phyloP scores from a whole-genome alignment of 2,888 invertebrate species.

The Drosophila conformis region DNA sequence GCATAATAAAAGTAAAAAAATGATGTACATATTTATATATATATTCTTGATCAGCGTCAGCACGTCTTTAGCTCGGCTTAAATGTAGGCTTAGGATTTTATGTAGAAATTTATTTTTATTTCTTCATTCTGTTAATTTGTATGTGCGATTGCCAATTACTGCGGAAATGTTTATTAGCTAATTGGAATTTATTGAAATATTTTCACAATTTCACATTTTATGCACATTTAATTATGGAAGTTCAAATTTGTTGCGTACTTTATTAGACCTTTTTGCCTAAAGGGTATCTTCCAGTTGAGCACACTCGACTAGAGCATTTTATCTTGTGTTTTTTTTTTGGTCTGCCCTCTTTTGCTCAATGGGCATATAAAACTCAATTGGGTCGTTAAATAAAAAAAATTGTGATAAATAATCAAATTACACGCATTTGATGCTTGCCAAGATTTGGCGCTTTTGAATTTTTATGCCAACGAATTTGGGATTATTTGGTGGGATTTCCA shows the following conservation, averaged over 20 bases:
- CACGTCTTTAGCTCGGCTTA: background rate
- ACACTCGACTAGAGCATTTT: background rate
- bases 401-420: conserved; percentile 82
- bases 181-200: background rate
- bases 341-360: conserved; percentile 38
- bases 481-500: conserved; percentile 30
- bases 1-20: background rate
- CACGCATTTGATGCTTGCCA: conserved; percentile 69
- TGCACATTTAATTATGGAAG: background rate
- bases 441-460: conserved; percentile 59
- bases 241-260: background rate
- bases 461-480: conserved; percentile 52
- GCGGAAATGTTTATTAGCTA: background rate
- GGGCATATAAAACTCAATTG: conserved; percentile 77
- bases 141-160: background rate
- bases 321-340: conserved; percentile 1
- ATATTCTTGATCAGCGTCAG: background rate
- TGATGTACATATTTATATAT: background rate
- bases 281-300: conserved; percentile 2
- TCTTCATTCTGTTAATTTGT: background rate
- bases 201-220: background rate
- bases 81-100: background rate
- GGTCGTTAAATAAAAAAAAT: conserved; percentile 80
- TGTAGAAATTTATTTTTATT: background rate
- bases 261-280: background rate